A percentile compares a stretch with the other conserved stretches of the same genome.
These are phyloP conservation scores for Stratiolaelaps scimitus DNA, from an alignment of 1,140 invertebrate genomes.

Conservation along the genomic window DNA sequence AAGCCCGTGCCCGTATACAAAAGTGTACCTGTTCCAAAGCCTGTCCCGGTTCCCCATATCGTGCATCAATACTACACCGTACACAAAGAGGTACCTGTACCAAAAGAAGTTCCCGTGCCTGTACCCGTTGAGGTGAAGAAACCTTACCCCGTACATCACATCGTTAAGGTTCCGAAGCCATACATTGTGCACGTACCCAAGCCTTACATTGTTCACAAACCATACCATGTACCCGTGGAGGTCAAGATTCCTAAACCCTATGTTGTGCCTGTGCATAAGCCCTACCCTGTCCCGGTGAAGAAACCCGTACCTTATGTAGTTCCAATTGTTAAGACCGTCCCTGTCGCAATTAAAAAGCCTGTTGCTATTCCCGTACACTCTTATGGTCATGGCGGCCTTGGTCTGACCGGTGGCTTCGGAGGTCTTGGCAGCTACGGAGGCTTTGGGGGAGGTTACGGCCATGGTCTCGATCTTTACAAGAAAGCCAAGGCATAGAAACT, in stretches of 20 bases:
- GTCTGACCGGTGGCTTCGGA: background rate
- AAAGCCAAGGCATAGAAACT: constrained; percentile 12
- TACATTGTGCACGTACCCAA: constrained; percentile 27
- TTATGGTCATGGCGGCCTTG: background rate
- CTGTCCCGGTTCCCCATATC: constrained; percentile 13
- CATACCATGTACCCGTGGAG: constrained; percentile 13
- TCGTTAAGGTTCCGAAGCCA: constrained; percentile 12
- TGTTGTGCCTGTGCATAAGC: constrained; percentile 10
- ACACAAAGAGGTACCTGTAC: constrained; percentile 24
- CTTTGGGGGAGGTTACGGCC: background rate
- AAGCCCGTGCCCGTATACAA: constrained; percentile 25
- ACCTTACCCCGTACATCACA: constrained; percentile 21
- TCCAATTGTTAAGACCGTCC: constrained; percentile 2
- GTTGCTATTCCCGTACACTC: constrained; percentile 11
- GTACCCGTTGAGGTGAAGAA: constrained; percentile 9
- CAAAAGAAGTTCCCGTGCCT: constrained; percentile 13
- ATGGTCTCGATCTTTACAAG: background rate
- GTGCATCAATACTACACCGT: constrained; percentile 24
- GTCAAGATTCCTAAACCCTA: constrained; percentile 22
- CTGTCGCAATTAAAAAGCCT: constrained; percentile 15
- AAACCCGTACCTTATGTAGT: background rate
- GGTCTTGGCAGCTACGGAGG: constrained; percentile 14
- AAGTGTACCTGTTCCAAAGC: constrained; percentile 15
- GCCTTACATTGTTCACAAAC: constrained; percentile 19
- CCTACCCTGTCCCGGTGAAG: constrained; percentile 3